Base-by-base conservation (phyloP, 2,113 vertebrate species). In the Erpornis zantholeuca region DNA sequence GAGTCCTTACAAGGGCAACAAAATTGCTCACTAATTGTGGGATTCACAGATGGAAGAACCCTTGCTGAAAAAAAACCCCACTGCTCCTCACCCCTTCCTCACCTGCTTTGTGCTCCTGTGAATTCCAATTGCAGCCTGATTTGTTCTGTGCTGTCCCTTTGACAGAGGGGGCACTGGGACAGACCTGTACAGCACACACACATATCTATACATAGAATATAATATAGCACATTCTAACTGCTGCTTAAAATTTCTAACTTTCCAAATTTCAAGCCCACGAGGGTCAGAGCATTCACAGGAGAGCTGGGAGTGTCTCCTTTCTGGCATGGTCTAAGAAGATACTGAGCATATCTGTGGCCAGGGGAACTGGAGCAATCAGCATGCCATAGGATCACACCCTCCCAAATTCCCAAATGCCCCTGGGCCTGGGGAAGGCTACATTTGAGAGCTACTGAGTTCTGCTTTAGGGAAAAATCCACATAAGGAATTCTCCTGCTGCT, bases 151-250 rank as follows among this genome's bases (percentile, higher is more conserved):
- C 40, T 84, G 38, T 27, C n/a, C 50, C 75, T 77, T 63, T 63
- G 38, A 7, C 4, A 45, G 24, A 11, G 47, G 35, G 64, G 45
- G 25, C 31, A 42, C 13, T 47, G 89, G 65, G 8, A 36, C 0
- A 75, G 15, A 70, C 0, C 42, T 16, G 10, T 7, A 10, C 3
- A 53, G 38, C 42, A 25, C 64, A 38, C n/a, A 36, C 13, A 47
- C 3, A 40, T 7, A 29, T 2, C 11, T 3, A 10, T 11, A 7
- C 1, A 16, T 5, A n/a, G 4, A 9, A 36, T 11, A 23, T 1
- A 35, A 22, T 56, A 61, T 11, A 69, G 4, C 71, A 20, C 49
- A 28, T 66, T 33, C 35, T 33, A 45, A 42, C 8, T 49, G 52
- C 56, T 52, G 40, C 76, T 36, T 25, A 64, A 60, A 5, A n/a